Evolutionary conservation across 2,113 vertebrate species (phyloP), one percentile per base, ranked within the genome.

Genomic region (Nanger granti): DNA sequence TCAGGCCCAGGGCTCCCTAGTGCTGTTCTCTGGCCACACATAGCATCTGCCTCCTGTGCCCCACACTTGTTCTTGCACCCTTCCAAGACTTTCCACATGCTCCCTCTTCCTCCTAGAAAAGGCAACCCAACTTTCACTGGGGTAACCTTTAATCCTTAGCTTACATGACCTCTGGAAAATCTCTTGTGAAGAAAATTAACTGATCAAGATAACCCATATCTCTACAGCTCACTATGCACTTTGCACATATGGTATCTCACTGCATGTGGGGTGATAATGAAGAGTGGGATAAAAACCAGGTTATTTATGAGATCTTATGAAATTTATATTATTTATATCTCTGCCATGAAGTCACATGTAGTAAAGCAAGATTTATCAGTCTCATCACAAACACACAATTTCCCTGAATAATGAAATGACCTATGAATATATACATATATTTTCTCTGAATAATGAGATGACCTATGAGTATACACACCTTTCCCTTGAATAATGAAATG

Each of bases 371-470:
- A 88, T 89, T 82, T 34, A 89, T 79, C 20, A 79, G 64, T 90
- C 57, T n/a, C 41, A 37, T 66, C 49, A 94, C 85, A 83, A 60
- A 87, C 66, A 89, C 5, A 84, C 24, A 85, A 89, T 96, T 96
- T 89, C 87, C 76, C 37, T 59, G 64, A 91, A 90, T 73, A 96
- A 91, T 54, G 44, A 92, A 89, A 92, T 82, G 26, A 66, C 64
- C 59, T 95, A 44, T 34, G 18, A 47, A 80, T 15, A 34, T 0
- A 88, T 13, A 62, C 22, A 37, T 44, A 76, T 13, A 9, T 95
- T 96, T 93, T 41, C 64, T 96, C 64, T 55, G 37, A 73, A 80
- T 95, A 90, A 80, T 47, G 91, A 94, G 60, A 93, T 86, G 69
- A 84, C 52, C 66, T 86, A 64, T 57, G 47, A 55, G 79, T 41